Evolutionary conservation across 2,888 invertebrate species (phyloP).

Genomic region (Nysson spinosus): DNA sequence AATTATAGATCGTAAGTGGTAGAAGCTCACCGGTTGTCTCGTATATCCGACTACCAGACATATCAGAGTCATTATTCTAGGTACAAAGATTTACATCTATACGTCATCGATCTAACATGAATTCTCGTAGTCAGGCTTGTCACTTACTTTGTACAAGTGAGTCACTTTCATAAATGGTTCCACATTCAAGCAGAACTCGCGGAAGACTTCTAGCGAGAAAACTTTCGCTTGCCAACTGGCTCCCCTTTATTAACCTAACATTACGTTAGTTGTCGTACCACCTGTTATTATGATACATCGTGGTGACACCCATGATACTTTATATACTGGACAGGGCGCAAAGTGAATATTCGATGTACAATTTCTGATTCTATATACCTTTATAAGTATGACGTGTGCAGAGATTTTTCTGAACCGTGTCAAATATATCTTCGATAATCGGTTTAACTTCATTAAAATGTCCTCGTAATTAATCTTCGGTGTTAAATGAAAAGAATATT

Average conservation of each 20-base stretch:
- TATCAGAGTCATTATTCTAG: constrained; percentile 4
- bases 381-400: constrained; percentile 12
- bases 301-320: constrained; percentile 25
- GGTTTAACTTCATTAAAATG: too few relatives aligned
- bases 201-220: constrained; percentile 30
- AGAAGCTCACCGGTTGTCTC: constrained; percentile 20
- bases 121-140: neutral
- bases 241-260: constrained; percentile 34
- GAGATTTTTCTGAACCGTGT: constrained; percentile 25
- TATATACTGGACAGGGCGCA: constrained; percentile 21
- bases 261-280: constrained; percentile 36
- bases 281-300: constrained; percentile 49
- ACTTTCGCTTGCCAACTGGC: constrained; percentile 49
- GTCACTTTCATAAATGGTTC: neutral
- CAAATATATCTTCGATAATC: too few relatives aligned
- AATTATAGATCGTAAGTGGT: constrained; percentile 56
- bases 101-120: neutral
- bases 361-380: constrained; percentile 34
- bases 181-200: neutral
- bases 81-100: constrained; percentile 9
- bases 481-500: too few relatives aligned
- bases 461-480: too few relatives aligned
- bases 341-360: constrained; percentile 31
- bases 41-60: neutral
- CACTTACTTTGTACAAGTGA: neutral